Evolutionary conservation across 1,140 invertebrate genomes (phyloP).

Genomic region (Drosophila quadrilineata): DNA sequence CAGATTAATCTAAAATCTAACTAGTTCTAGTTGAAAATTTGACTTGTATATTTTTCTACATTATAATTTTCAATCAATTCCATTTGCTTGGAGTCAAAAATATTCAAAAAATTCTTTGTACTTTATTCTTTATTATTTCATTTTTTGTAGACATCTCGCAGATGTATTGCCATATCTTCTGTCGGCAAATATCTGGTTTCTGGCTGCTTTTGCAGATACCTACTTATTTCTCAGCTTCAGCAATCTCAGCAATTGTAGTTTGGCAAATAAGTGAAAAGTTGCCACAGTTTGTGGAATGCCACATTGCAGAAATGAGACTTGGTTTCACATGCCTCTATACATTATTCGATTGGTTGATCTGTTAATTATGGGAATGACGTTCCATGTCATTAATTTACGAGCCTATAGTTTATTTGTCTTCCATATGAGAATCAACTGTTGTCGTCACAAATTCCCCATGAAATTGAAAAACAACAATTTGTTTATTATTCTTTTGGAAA

Average conservation of each 20-base stretch:
- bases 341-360: too few relatives aligned
- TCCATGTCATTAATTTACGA: slow-evolving; percentile 6
- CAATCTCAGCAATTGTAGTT: slow-evolving; percentile 23
- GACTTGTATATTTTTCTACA: too few relatives aligned
- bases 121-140: too few relatives aligned
- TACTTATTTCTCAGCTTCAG: not conserved
- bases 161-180: too few relatives aligned
- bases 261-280: slow-evolving; percentile 5
- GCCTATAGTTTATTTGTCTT: slow-evolving; percentile 19
- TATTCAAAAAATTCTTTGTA: too few relatives aligned
- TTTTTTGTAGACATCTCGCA: too few relatives aligned
- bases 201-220: not conserved
- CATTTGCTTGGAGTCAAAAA: too few relatives aligned
- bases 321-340: not conserved
- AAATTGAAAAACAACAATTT: slow-evolving; percentile 23
- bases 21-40: too few relatives aligned
- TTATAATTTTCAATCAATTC: too few relatives aligned
- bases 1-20: too few relatives aligned
- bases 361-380: slow-evolving; percentile 1
- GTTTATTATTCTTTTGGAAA: slow-evolving; percentile 57
- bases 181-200: slow-evolving; percentile 9
- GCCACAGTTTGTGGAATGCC: slow-evolving; percentile 7
- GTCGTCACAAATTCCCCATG: slow-evolving; percentile 49
- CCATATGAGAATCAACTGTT: slow-evolving; percentile 24
- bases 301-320: slow-evolving; percentile 24